Conservation (phyloP, 2,888 invertebrate genomes). For the Caenorhabditis afra region DNA sequence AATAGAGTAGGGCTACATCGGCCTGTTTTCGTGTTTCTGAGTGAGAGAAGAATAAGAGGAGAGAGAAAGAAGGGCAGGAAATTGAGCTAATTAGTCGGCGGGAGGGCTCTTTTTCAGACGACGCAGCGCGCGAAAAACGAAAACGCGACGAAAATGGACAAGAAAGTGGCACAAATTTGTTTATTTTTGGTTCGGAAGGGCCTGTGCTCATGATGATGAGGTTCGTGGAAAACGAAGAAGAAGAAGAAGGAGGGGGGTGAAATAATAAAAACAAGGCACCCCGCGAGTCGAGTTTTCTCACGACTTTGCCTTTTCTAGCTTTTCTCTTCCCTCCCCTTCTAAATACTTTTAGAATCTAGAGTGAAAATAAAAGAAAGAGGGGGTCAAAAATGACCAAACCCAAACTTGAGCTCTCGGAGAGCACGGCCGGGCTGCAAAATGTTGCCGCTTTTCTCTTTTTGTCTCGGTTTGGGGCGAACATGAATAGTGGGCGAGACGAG, state of each 20-base stretch:
- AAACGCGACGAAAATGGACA: neutral
- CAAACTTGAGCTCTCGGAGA: neutral
- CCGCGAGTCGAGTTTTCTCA: neutral
- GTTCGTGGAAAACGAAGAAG: neutral
- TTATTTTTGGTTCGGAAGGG: slow-evolving; percentile 38
- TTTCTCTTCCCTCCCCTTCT: neutral
- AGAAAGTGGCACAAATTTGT: slow-evolving; percentile 47
- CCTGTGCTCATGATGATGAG: neutral
- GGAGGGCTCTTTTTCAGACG: slow-evolving; percentile 8
- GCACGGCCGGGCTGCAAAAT: neutral
- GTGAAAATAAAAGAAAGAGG: too few species aligned
- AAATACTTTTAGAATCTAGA: too few species aligned
- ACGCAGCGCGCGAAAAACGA: neutral
- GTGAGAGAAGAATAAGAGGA: neutral
- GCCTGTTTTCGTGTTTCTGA: too few species aligned
- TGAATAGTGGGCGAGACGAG: neutral
- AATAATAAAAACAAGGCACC: slow-evolving; percentile 30
- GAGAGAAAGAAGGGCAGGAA: slow-evolving; percentile 5
- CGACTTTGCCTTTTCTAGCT: neutral
- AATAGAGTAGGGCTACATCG: too few species aligned
- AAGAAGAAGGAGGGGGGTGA: slow-evolving; percentile 1
- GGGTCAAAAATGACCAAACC: neutral
- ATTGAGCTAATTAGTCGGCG: slow-evolving; percentile 43
- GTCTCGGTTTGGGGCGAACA: too few species aligned
- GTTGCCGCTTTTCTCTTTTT: slow-evolving; percentile 3